A percentile compares a stretch with the other conserved stretches of the same genome.
Evolutionary conservation across 1,140 invertebrate species (phyloP).

Genomic region (Paraescarpia echinospica): DNA sequence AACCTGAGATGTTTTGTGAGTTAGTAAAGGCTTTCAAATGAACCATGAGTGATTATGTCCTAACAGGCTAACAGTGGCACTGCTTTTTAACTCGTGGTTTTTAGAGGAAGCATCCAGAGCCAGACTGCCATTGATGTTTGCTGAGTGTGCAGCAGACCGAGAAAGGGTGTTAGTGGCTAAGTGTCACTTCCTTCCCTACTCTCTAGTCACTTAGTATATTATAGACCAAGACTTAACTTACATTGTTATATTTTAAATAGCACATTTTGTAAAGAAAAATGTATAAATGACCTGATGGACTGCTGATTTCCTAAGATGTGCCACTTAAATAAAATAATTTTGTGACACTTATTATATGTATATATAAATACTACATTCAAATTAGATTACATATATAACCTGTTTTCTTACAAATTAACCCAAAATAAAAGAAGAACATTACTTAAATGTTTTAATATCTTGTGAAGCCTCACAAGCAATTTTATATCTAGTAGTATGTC

Average conservation of each 20-base stretch:
- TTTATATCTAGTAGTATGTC: too few species aligned
- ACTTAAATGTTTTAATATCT: too few species aligned
- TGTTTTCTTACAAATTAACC: neutral
- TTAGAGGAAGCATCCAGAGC: neutral
- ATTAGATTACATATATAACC: neutral
- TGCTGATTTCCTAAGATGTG: too few species aligned
- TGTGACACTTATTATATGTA: neutral
- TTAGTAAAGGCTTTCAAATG: neutral
- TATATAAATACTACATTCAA: neutral
- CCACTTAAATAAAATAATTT: neutral
- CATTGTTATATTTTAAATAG: neutral
- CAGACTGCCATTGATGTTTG: neutral
- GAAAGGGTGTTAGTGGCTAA: neutral
- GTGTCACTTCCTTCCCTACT: neutral
- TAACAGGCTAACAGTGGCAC: too few species aligned
- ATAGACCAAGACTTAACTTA: neutral
- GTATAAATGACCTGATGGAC: neutral
- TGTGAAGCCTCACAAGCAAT: too few species aligned
- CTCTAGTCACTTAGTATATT: neutral
- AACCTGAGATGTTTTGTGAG: neutral
- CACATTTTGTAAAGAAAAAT: neutral
- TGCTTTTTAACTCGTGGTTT: neutral
- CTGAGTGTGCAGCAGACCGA: neutral
- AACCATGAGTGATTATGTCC: neutral
- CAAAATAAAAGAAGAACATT: neutral